Evolutionary conservation across 2,113 vertebrate species (phyloP).

Genomic region (Taurulus bubalis): DNA sequence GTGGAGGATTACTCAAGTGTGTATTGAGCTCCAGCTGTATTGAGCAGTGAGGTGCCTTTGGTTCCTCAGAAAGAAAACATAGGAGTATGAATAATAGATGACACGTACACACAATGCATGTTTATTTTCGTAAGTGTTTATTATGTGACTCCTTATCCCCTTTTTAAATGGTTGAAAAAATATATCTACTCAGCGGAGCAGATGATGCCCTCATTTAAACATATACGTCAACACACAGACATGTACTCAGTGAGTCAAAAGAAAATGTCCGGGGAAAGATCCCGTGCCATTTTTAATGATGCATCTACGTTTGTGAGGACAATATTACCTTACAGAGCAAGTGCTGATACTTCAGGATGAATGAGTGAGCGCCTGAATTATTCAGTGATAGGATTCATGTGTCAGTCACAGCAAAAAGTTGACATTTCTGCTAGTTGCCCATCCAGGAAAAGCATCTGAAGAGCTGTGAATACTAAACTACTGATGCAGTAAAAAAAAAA

Average conservation of each 20-base stretch:
- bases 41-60: constrained; percentile 56
- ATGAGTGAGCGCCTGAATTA: background rate
- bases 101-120: constrained; percentile 24
- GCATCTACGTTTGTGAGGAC: background rate
- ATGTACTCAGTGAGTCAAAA: constrained; percentile 9
- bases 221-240: constrained; percentile 7
- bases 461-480: constrained; percentile 18
- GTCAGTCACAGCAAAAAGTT: constrained; percentile 24
- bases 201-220: constrained; percentile 12
- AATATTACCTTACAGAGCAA: background rate
- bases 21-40: constrained; percentile 56
- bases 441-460: constrained; percentile 19
- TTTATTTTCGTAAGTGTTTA: constrained; percentile 51
- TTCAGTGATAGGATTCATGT: background rate
- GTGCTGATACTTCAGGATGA: background rate
- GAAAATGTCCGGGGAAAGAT: constrained; percentile 1
- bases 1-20: constrained; percentile 55
- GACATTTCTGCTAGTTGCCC: constrained; percentile 6
- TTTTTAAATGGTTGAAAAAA: constrained; percentile 7
- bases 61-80: constrained; percentile 58
- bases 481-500: background rate
- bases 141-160: constrained; percentile 22
- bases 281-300: background rate
- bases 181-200: background rate
- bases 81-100: constrained; percentile 64